Evolutionary conservation across 1,140 invertebrate species (phyloP).

Genomic region (Tetragnatha versicolor): DNA sequence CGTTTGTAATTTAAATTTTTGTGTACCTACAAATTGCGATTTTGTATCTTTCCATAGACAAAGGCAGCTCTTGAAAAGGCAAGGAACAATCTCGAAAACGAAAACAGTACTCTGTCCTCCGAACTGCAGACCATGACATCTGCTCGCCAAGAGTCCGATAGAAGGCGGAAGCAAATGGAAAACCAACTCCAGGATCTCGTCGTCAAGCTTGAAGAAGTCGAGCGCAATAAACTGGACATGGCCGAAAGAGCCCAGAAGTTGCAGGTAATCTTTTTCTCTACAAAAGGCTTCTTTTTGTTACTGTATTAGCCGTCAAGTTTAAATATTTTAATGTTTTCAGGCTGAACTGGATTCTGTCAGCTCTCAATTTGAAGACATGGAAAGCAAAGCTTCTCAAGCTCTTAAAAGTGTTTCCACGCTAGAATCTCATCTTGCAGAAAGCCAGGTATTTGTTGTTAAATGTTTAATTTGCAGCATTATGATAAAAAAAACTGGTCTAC

Average conservation of each 20-base stretch:
- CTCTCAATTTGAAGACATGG: slow-evolving; percentile 83
- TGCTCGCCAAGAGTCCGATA: slow-evolving; percentile 86
- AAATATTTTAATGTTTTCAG: slow-evolving; percentile 24
- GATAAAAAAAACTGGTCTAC: too few relatives aligned
- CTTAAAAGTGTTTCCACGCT: slow-evolving; percentile 74
- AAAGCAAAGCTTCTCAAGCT: slow-evolving; percentile 77
- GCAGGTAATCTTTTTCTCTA: slow-evolving; percentile 56
- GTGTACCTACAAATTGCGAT: too few relatives aligned
- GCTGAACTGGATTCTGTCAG: slow-evolving; percentile 71
- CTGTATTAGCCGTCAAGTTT: not conserved
- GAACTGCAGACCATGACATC: slow-evolving; percentile 86
- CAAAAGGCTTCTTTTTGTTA: not conserved
- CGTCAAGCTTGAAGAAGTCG: slow-evolving; percentile 67
- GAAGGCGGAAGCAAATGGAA: slow-evolving; percentile 90
- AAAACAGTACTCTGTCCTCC: slow-evolving; percentile 90
- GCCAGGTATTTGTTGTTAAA: slow-evolving; percentile 50
- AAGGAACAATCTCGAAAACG: slow-evolving; percentile 86
- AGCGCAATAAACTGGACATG: slow-evolving; percentile 65
- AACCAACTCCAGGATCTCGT: slow-evolving; percentile 73
- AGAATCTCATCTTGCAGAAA: slow-evolving; percentile 62
- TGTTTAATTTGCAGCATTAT: not conserved
- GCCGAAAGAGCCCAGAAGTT: slow-evolving; percentile 71
- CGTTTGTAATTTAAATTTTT: too few relatives aligned
- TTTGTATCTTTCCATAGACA: slow-evolving; percentile 58
- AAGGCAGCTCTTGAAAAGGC: slow-evolving; percentile 86